Evolutionary conservation across 2,888 invertebrate genomes (phyloP).

Genomic region (Aleiodes testaceus): DNA sequence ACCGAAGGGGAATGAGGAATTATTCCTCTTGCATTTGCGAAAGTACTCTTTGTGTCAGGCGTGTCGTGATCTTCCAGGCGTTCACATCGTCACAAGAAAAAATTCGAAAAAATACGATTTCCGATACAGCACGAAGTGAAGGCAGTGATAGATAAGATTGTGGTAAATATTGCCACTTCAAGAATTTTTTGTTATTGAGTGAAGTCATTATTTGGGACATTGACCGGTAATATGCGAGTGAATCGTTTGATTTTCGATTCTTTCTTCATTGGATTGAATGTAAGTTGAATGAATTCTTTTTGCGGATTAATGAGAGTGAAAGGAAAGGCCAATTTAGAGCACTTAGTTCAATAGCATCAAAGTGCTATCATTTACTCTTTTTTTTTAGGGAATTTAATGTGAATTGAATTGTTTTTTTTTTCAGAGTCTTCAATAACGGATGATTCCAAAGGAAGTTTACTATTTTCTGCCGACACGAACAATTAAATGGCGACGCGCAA

Average conservation of each 20-base stretch:
- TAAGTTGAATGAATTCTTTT: too few species aligned
- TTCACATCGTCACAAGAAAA: conserved; percentile 5
- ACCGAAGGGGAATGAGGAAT: conserved; percentile 28
- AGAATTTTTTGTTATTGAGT: not conserved
- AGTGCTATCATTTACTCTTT: conserved; percentile 8
- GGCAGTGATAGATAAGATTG: conserved; percentile 5
- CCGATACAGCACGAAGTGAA: conserved; percentile 11
- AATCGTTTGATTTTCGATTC: too few species aligned
- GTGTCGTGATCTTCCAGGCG: conserved; percentile 13
- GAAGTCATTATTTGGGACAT: not conserved
- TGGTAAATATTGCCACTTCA: not conserved
- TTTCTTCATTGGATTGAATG: too few species aligned
- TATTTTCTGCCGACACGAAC: not conserved
- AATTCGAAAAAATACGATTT: not conserved
- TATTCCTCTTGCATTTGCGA: conserved; percentile 35
- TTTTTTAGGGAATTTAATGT: too few species aligned
- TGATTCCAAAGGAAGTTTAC: conserved; percentile 20
- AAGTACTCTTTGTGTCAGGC: conserved; percentile 34
- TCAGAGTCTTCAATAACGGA: not conserved
- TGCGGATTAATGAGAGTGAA: conserved; percentile 1
- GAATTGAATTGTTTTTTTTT: conserved; percentile 7
- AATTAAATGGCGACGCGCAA: conserved; percentile 6
- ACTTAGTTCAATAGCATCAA: conserved; percentile 4
- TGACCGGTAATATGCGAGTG: not conserved
- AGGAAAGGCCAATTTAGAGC: conserved; percentile 10